Evolutionary conservation across 2,888 invertebrate genomes (phyloP).

Genomic region (Drosophila heteroneura): DNA sequence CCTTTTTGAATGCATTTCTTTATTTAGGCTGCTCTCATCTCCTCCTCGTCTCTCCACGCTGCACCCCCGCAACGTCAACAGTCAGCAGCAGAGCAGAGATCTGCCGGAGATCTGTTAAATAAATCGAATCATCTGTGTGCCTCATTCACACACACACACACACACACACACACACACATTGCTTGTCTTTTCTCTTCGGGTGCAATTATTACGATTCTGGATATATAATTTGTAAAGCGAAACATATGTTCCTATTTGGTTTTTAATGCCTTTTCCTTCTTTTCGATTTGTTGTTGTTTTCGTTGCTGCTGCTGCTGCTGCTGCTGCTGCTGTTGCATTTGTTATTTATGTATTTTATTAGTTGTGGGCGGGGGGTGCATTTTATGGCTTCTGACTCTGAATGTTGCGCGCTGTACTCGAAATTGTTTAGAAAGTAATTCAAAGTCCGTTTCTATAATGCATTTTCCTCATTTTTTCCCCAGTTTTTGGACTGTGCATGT

Average conservation of each 20-base stretch:
- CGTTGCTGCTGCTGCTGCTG: slow-evolving; percentile 8
- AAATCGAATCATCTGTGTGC: slow-evolving; percentile 71
- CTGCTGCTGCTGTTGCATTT: slow-evolving; percentile 24
- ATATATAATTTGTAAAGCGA: slow-evolving; percentile 77
- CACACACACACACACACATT: background rate
- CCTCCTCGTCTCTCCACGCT: background rate
- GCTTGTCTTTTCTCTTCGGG: slow-evolving; percentile 6
- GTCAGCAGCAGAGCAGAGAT: slow-evolving; percentile 5
- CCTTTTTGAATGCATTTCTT: slow-evolving; percentile 75
- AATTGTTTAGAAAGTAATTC: slow-evolving; percentile 67
- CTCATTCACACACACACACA: slow-evolving; percentile 5
- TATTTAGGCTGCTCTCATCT: slow-evolving; percentile 66
- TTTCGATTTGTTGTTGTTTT: slow-evolving; percentile 26
- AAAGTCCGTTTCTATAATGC: slow-evolving; percentile 41
- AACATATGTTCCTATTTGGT: slow-evolving; percentile 78
- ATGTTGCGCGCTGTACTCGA: slow-evolving; percentile 7
- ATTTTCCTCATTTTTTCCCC: slow-evolving; percentile 4
- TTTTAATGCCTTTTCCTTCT: slow-evolving; percentile 62
- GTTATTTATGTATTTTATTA: slow-evolving; percentile 74
- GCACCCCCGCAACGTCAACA: slow-evolving; percentile 54
- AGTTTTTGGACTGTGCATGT: background rate
- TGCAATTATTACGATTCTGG: slow-evolving; percentile 75
- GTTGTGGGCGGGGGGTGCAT: slow-evolving; percentile 54
- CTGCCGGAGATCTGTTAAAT: slow-evolving; percentile 62
- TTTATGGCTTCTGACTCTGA: slow-evolving; percentile 43